phyloP scores from a whole-genome alignment of 2,888 invertebrate species.

The Itoplectis maculator region DNA sequence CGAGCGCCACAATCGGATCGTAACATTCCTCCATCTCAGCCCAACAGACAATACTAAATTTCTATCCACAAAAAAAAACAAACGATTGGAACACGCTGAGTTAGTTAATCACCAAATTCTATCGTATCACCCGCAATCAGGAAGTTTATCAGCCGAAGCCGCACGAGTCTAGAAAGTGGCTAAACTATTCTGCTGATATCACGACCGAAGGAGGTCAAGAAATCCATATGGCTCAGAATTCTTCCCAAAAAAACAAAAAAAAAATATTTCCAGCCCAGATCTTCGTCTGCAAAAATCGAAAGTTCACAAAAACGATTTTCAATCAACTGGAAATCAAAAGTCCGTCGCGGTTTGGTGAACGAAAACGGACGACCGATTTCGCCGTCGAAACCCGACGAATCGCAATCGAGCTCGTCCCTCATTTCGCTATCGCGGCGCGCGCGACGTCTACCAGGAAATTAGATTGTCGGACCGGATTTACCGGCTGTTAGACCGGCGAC shows the following conservation, averaged over 20 bases:
- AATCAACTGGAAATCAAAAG: conserved; percentile 22
- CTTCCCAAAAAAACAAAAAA: no score
- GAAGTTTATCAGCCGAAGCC: background rate
- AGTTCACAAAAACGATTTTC: background rate
- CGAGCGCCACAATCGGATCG: conserved; percentile 42
- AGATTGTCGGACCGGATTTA: conserved; percentile 64
- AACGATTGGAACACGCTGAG: conserved; percentile 48
- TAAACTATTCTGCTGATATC: no score
- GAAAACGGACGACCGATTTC: conserved; percentile 1
- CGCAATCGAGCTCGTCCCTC: conserved; percentile 37
- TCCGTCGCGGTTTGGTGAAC: background rate
- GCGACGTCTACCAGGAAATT: conserved; percentile 63
- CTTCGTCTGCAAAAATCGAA: no score
- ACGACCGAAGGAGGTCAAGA: no score
- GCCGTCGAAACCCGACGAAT: conserved; percentile 38
- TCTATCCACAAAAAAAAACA: background rate
- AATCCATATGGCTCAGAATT: no score
- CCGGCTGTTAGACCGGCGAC: conserved; percentile 38
- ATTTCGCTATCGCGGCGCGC: conserved; percentile 44
- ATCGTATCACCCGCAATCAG: no score
- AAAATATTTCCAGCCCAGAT: no score
- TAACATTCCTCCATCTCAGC: conserved; percentile 37
- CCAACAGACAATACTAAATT: conserved; percentile 1
- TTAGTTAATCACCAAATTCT: background rate
- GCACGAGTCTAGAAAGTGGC: no score